These are phyloP conservation scores for Phataginus tricuspis DNA, from an alignment of 2,797 vertebrate species.

Conservation along the genomic window DNA sequence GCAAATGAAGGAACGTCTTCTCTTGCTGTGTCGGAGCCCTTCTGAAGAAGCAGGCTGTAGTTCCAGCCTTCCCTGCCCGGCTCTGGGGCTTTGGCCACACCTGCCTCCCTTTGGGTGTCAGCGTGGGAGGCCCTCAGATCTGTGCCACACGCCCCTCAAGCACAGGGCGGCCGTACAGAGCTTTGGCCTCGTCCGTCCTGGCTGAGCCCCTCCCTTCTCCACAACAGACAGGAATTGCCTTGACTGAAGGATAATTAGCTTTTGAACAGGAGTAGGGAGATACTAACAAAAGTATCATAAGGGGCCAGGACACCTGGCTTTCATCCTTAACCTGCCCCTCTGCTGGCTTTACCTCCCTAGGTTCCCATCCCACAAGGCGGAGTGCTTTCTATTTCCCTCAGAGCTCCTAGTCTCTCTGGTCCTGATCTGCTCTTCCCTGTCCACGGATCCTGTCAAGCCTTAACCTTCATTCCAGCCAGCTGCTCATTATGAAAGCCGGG, in stretches of 20 bases:
- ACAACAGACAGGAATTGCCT: background rate
- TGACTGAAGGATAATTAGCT: background rate
- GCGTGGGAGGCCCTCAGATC: background rate
- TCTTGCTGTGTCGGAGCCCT: background rate
- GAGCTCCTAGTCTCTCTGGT: background rate
- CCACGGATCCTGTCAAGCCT: background rate
- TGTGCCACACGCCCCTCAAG: background rate
- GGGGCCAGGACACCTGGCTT: background rate
- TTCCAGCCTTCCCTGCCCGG: background rate
- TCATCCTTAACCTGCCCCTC: background rate
- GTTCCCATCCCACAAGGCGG: background rate
- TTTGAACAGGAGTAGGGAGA: background rate
- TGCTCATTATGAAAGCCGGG: background rate
- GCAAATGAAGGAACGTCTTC: background rate
- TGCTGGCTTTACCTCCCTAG: background rate
- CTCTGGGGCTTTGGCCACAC: background rate
- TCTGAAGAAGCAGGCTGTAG: background rate
- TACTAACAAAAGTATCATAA: background rate
- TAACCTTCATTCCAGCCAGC: background rate
- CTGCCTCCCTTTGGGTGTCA: background rate
- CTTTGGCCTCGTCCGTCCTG: background rate
- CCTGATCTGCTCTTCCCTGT: background rate
- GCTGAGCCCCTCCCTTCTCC: background rate
- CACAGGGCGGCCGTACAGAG: background rate
- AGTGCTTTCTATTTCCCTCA: background rate